Conservation (phyloP, 2,797 vertebrate species). For the Apodemus agrarius region DNA sequence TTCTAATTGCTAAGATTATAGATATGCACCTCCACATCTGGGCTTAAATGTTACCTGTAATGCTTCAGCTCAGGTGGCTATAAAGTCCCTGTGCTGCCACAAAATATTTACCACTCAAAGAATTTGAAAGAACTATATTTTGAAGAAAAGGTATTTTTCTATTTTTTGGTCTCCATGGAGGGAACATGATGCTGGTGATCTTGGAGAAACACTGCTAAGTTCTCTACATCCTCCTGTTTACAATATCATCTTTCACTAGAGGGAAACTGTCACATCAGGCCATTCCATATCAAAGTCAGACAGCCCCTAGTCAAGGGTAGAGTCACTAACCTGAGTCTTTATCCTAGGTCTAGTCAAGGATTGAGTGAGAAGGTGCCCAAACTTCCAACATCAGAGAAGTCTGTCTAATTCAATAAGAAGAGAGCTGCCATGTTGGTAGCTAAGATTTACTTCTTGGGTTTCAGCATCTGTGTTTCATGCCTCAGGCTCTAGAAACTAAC, state of each 20-base stretch:
- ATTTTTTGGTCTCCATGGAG: neutral
- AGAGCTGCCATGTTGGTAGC: neutral
- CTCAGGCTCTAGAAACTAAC: neutral
- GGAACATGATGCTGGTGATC: neutral
- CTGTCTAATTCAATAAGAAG: neutral
- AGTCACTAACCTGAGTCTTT: neutral
- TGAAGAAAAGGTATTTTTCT: neutral
- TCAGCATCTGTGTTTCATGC: neutral
- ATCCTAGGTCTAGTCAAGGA: neutral
- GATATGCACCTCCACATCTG: neutral
- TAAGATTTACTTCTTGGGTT: neutral
- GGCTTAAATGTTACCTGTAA: neutral
- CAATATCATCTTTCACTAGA: neutral
- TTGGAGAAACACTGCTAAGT: neutral
- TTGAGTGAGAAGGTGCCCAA: neutral
- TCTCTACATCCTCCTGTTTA: neutral
- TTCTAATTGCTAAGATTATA: neutral
- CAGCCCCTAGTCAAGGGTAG: fast-evolving
- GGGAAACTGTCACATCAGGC: neutral
- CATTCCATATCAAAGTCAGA: neutral
- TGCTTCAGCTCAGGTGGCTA: neutral
- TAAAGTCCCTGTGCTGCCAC: neutral
- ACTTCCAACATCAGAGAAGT: neutral
- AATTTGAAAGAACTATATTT: neutral
- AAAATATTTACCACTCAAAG: neutral